Evolutionary conservation across 2,888 invertebrate species (phyloP).

Genomic region (Harmothoe impar): DNA sequence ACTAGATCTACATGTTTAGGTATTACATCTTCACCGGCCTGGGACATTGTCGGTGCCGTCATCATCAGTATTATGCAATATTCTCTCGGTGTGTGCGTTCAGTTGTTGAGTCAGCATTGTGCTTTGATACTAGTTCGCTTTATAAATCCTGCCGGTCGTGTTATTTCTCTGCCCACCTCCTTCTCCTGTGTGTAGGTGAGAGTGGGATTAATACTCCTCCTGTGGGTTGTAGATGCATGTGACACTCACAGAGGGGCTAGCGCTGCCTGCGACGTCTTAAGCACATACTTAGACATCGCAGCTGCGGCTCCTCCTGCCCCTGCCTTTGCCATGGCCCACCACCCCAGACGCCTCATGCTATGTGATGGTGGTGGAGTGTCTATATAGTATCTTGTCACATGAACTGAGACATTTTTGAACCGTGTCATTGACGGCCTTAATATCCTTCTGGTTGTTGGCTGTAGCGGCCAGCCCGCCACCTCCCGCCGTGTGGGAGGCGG

Average conservation of each 20-base stretch:
- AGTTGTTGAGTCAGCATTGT: constrained; percentile 45
- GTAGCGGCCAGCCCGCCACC: background rate
- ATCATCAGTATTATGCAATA: background rate
- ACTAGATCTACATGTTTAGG: constrained; percentile 38
- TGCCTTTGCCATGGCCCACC: constrained; percentile 54
- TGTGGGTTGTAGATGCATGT: constrained; percentile 20
- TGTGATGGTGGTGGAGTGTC: constrained; percentile 58
- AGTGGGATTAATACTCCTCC: background rate
- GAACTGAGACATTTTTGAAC: constrained; percentile 64
- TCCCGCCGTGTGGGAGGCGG: background rate
- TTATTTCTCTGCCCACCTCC: background rate
- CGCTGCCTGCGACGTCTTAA: constrained; percentile 7
- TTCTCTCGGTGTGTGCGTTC: constrained; percentile 26
- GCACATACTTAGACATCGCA: constrained; percentile 48
- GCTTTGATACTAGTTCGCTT: constrained; percentile 37
- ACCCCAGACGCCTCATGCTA: constrained; percentile 62
- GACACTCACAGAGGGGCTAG: constrained; percentile 24
- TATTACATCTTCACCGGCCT: constrained; percentile 10
- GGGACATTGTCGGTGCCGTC: background rate
- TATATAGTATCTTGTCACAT: constrained; percentile 67
- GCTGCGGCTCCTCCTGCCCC: constrained; percentile 61
- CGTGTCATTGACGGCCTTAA: constrained; percentile 52
- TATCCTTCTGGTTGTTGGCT: background rate
- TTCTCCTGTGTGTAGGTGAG: background rate
- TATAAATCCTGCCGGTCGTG: constrained; percentile 31